phyloP scores from a whole-genome alignment of 2,888 invertebrate species.

The Lysandra coridon region DNA sequence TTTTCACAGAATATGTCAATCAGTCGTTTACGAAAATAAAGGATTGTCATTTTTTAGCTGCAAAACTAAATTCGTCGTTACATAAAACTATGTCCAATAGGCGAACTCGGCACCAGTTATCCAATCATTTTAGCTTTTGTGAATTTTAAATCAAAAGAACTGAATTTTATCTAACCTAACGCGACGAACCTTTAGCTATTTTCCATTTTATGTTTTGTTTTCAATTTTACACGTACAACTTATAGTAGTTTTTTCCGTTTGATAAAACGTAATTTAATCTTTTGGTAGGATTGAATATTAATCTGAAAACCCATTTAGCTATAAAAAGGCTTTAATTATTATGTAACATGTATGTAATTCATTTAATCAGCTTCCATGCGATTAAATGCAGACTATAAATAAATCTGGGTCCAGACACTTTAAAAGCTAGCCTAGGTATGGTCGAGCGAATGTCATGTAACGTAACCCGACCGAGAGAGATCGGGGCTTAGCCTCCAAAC shows the following conservation, averaged over 20 bases:
- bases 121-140: slow-evolving; percentile 28
- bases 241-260: background rate
- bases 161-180: slow-evolving; percentile 14
- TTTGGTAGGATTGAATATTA: background rate
- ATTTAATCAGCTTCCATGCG: background rate
- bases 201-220: background rate
- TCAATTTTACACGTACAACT: background rate
- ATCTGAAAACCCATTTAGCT: background rate
- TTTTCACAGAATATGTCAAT: background rate
- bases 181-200: slow-evolving; percentile 12
- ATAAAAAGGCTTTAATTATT: too few relatives aligned
- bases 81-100: slow-evolving; percentile 3
- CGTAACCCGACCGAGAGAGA: slow-evolving; percentile 21
- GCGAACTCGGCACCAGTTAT: slow-evolving; percentile 21
- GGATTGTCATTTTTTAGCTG: background rate
- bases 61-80: background rate
- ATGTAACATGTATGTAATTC: background rate
- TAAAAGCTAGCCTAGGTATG: background rate
- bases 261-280: background rate
- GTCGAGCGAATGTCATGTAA: slow-evolving; percentile 6
- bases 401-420: background rate
- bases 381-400: background rate
- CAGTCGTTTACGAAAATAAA: background rate
- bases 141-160: slow-evolving; percentile 24
- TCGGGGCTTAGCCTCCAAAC: slow-evolving; percentile 31